Evolutionary conservation across 1,140 invertebrate genomes (phyloP), one percentile per base, ranked within the genome.

Genomic region (Colletes latitarsis): DNA sequence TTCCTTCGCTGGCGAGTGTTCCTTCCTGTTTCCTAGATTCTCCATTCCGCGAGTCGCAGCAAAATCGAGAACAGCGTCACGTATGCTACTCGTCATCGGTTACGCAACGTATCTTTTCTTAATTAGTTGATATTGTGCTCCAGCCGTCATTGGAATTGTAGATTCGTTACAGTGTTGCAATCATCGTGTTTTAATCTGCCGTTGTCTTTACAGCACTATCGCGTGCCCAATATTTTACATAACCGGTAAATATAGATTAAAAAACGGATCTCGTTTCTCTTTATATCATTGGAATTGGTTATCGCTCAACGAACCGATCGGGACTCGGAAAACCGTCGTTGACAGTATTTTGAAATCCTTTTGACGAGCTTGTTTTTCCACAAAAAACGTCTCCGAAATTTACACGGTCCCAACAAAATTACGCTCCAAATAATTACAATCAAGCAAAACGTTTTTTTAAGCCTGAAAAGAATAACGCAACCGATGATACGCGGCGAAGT

Each of bases 121-220:
- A 85, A 85, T 85, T 81, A 84, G 53, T 75, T 46, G 67, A 81
- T 68, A 74, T 83, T 70, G 57, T 81, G 55, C 60, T 63, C 21
- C 39, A 76, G 30, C 53, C 15, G 76, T 39, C 60, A 68, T 68
- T 67, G 71, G 57, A 69, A 75, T 58, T 43, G 62, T 72, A 41
- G 41, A 60, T 58, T 52, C 62, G 39, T 73, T 68, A 46, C 71
- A 55, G 57, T 85, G 64, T 85, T 62, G 83, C 83, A 85, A 85
- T 85, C 80, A 70, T 39, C 68, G 67, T 39, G n/a, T 30, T 68
- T 74, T 85, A 85, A 82, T 85, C 77, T 80, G 55, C 72, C 78
- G 74, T 83, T 71, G 57, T 85, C 64, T 85, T 84, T 62, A 21
- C 52, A 39, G n/a, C 66, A 57, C 62, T 82, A 77, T 85, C 83